These are phyloP conservation scores for Tenebrio molitor DNA, from an alignment of 1,140 invertebrate genomes.

Conservation along the genomic window DNA sequence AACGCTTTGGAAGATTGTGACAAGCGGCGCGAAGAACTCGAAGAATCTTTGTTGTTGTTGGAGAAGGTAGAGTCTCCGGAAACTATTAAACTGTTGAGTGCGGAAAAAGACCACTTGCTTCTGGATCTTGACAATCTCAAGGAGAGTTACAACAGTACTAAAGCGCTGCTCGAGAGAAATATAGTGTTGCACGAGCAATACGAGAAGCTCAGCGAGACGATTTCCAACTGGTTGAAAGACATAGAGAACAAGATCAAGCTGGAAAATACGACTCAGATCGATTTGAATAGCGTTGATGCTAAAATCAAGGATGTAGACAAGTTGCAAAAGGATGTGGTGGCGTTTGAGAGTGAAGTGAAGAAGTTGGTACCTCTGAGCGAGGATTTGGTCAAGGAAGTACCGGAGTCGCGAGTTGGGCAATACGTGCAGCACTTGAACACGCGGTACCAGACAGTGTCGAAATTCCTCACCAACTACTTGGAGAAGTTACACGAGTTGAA, in stretches of 20 bases:
- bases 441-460: conserved; percentile 82
- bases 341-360: conserved; percentile 76
- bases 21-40: conserved; percentile 74
- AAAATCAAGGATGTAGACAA: conserved; percentile 80
- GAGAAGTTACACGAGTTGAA: conserved; percentile 78
- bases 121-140: conserved; percentile 79
- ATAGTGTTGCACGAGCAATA: conserved; percentile 86
- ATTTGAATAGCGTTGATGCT: conserved; percentile 77
- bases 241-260: conserved; percentile 84
- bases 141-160: conserved; percentile 77
- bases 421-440: conserved; percentile 83
- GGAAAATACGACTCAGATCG: conserved; percentile 79
- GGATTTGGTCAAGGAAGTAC: conserved; percentile 80
- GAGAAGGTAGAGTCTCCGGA: conserved; percentile 78
- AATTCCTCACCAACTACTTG: conserved; percentile 78
- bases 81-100: conserved; percentile 73
- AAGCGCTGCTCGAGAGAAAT: conserved; percentile 78
- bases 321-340: conserved; percentile 74
- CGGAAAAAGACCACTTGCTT: conserved; percentile 75
- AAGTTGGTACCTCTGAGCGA: conserved; percentile 78
- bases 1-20: conserved; percentile 79
- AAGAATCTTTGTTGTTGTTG: conserved; percentile 77
- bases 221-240: conserved; percentile 88
- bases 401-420: conserved; percentile 85
- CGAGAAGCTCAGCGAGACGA: conserved; percentile 81